Evolutionary conservation across 1,140 invertebrate genomes (phyloP), one percentile per base, ranked within the genome.

Genomic region (Ostrea denselamellosa): DNA sequence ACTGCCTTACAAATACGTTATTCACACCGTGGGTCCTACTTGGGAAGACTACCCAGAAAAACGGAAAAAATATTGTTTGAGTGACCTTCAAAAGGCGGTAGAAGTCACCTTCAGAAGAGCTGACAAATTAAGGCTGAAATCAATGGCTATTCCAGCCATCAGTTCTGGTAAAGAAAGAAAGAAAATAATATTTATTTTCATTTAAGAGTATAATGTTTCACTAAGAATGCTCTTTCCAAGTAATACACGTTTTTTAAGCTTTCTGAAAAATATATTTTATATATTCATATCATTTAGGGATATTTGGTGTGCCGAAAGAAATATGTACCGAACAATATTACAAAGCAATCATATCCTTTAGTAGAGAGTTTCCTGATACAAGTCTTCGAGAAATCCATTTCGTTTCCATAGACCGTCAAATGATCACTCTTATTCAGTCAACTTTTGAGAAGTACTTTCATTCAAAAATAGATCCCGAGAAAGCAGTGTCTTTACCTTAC

Each of bases 21-120:
- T 92, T 1, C 92, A 92, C 88, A 90, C 91, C 53, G 91, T 93
- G 14, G 91, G 92, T 17, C 92, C 92, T 44, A 89, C 77, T 1
- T 91, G 90, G 90, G 1, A 68, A 52, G 68, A 85, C 51, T 89
- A 87, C 17, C 10, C 44, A 14, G 86, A 90, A 28, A 90, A 91
- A 58, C 44, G 28, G 25, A 83, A 83, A 83, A 62, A 7, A 8
- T 44, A 28, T 4, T 85, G 83, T 28, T n/a, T 58, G 0, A 62
- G 34, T 3, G 83, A 85, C 25, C 53, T 85, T 10, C 83, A 85
- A 25, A 17, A 85, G 83, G 52, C 83, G 28, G 83, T 85, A 62
- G 83, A 85, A 34, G 83, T 85, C 22, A 85, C 83, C 8, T 85
- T 85, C 22, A 85, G 54, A 56, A 25, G 10, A 54, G 83, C 83